phyloP scores from a whole-genome alignment of 1,140 invertebrate species.

The Coenobita brevimanus region DNA sequence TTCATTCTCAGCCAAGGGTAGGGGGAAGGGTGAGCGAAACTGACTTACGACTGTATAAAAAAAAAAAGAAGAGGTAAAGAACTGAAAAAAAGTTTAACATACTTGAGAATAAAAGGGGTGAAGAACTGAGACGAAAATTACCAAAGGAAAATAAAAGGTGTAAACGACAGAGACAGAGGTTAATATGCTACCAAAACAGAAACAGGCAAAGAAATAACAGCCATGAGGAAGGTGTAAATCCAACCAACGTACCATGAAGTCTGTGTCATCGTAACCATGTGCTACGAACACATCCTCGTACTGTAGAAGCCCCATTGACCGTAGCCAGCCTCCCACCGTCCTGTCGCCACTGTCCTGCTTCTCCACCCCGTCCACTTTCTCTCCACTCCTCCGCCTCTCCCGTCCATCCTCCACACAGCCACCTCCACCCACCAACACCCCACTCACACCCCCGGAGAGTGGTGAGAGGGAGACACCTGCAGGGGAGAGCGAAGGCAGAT shows the following conservation, averaged over 20 bases:
- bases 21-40: too few species aligned
- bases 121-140: too few species aligned
- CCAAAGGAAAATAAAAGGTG: too few species aligned
- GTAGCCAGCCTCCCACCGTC: conserved; percentile 54
- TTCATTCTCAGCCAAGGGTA: too few species aligned
- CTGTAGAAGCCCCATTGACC: conserved; percentile 81
- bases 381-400: conserved; percentile 35
- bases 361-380: not conserved
- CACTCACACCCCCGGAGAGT: conserved; percentile 75
- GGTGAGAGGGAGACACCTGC: conserved; percentile 57
- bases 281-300: conserved; percentile 88
- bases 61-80: too few species aligned
- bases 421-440: conserved; percentile 3
- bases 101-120: too few species aligned
- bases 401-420: conserved; percentile 27
- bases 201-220: too few species aligned
- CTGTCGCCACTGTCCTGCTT: conserved; percentile 19
- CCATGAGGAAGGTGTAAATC: too few species aligned
- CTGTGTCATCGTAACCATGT: conserved; percentile 93
- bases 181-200: too few species aligned
- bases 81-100: too few species aligned
- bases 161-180: conserved; percentile 25
- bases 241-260: conserved; percentile 91
- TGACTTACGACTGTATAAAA: too few species aligned
- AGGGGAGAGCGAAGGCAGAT: conserved; percentile 45